A percentile compares a stretch with the other conserved stretches of the same genome.
These are phyloP conservation scores for Melieria omissa DNA, from an alignment of 2,888 invertebrate genomes.

Conservation along the genomic window DNA sequence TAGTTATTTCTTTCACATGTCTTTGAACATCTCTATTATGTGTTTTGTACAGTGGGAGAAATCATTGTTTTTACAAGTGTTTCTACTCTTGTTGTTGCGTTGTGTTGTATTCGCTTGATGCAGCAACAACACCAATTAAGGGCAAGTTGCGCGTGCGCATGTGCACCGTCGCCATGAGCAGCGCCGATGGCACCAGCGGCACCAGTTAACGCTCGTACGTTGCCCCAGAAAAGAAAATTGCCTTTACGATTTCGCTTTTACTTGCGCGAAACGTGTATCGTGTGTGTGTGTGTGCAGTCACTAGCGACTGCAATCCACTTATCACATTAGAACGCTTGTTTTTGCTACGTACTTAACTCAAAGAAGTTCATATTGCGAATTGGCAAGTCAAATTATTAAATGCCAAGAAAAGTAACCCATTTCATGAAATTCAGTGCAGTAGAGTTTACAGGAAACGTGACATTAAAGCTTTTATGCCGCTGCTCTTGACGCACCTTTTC, in stretches of 20 bases:
- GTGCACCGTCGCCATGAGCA: not conserved
- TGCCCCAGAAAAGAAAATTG: conserved; percentile 35
- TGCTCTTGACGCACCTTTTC: no score
- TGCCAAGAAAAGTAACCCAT: no score
- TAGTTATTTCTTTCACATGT: not conserved
- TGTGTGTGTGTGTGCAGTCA: not conserved
- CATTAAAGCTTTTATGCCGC: no score
- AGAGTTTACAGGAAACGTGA: no score
- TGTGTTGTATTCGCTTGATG: not conserved
- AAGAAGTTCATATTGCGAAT: not conserved
- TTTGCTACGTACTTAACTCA: not conserved
- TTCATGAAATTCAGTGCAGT: no score
- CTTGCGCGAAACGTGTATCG: not conserved
- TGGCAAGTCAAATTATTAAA: no score
- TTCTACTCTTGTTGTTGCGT: not conserved
- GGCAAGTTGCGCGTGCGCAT: conserved; percentile 13
- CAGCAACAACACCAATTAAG: conserved; percentile 29
- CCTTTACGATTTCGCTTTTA: conserved; percentile 20
- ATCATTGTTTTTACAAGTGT: not conserved
- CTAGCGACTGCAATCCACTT: not conserved
- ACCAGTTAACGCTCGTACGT: conserved; percentile 25
- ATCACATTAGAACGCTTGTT: not conserved
- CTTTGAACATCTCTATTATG: not conserved
- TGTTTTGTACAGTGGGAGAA: not conserved
- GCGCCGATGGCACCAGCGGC: not conserved